phyloP scores from a whole-genome alignment of 2,797 vertebrate species.

The Alauda arvensis region DNA sequence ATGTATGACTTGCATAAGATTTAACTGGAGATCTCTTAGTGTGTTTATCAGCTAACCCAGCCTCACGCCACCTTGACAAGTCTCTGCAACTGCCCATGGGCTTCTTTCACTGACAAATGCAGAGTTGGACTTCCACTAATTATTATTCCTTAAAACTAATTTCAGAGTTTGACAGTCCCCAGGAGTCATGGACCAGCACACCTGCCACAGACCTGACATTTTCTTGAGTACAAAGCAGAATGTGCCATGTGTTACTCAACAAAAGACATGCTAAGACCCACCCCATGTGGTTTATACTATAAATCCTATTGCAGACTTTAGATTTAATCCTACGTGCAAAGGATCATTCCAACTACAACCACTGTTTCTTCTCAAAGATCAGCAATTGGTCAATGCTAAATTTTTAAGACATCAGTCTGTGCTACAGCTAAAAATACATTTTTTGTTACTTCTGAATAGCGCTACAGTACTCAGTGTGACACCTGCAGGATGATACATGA shows the following conservation, averaged over 20 bases:
- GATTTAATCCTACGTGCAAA: background rate
- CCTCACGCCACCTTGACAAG: background rate
- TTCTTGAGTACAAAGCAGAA: background rate
- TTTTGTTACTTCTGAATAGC: background rate
- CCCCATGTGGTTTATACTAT: rapidly evolving
- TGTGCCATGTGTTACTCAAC: background rate
- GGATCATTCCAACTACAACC: background rate
- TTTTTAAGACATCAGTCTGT: background rate
- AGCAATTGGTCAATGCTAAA: background rate
- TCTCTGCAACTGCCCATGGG: background rate
- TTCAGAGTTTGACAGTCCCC: background rate
- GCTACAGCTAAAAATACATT: background rate
- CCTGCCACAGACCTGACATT: background rate
- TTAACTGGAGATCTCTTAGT: background rate
- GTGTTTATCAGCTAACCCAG: background rate
- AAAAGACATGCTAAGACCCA: background rate
- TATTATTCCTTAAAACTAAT: background rate
- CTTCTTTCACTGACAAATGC: background rate
- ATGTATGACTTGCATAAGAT: background rate
- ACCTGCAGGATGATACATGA: background rate
- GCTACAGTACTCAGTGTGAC: background rate
- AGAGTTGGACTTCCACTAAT: background rate
- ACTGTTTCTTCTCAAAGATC: background rate
- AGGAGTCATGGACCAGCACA: background rate
- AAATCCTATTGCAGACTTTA: background rate